These are phyloP conservation scores for Drosophila nikananu DNA, from an alignment of 1,140 invertebrate genomes.

Conservation along the genomic window DNA sequence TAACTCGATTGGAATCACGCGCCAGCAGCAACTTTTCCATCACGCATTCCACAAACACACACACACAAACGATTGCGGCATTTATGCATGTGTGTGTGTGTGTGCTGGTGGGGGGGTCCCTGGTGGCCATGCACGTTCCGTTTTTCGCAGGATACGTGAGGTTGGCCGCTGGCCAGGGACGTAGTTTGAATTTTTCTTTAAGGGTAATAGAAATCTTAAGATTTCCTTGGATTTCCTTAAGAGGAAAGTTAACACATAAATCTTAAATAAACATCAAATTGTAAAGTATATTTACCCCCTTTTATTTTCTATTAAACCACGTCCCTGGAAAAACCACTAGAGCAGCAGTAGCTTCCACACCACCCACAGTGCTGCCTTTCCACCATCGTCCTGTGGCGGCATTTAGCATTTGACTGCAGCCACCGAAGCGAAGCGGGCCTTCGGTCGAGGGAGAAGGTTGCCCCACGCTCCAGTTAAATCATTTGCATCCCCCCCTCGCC, in stretches of 20 bases:
- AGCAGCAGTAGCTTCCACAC: constrained; percentile 6
- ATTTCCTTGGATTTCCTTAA: not conserved
- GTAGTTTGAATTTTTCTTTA: not conserved
- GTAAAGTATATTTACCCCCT: not conserved
- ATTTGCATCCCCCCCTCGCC: constrained; percentile 64
- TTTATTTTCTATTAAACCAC: not conserved
- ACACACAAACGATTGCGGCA: constrained; percentile 1
- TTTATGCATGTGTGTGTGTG: constrained; percentile 29
- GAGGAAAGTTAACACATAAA: not conserved
- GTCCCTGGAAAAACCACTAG: not conserved
- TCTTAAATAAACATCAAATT: not conserved
- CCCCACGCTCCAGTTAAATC: constrained; percentile 74
- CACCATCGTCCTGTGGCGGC: constrained; percentile 62
- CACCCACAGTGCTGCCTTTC: constrained; percentile 11
- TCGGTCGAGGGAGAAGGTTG: not conserved
- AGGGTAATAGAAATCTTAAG: not conserved
- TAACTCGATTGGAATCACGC: constrained; percentile 84
- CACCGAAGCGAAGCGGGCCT: constrained; percentile 48
- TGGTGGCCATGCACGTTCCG: constrained; percentile 70
- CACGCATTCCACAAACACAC: constrained; percentile 69
- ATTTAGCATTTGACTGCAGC: constrained; percentile 79
- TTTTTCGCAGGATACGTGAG: constrained; percentile 73
- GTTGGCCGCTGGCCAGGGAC: constrained; percentile 14
- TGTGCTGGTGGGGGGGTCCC: constrained; percentile 31
- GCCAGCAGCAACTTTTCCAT: constrained; percentile 82